Percentiles rank a stretch among this genome's conserved stretches.
These are phyloP conservation scores for Protaetia brevitarsis DNA, from an alignment of 1,140 invertebrate species.

Conservation along the genomic window DNA sequence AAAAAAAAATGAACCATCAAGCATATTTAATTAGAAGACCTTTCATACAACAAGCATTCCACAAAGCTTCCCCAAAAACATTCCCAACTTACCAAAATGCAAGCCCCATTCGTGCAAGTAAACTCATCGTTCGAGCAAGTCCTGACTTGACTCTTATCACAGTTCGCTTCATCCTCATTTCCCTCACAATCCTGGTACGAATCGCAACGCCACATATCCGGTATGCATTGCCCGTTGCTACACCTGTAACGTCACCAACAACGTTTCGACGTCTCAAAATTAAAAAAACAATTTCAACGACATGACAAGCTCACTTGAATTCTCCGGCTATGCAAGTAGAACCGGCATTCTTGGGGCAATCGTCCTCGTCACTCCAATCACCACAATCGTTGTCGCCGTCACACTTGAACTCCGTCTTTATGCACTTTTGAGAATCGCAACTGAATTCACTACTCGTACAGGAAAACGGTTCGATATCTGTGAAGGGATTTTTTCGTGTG, in stretches of 20 bases:
- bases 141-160: constrained; percentile 57
- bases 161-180: constrained; percentile 77
- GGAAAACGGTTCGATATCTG: constrained; percentile 53
- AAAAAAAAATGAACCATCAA: too few species aligned
- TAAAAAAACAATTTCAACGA: not conserved
- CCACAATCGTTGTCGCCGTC: constrained; percentile 89
- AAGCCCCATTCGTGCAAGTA: constrained; percentile 63
- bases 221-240: constrained; percentile 68
- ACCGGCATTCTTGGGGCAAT: constrained; percentile 58
- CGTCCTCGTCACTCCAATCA: constrained; percentile 78
- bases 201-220: constrained; percentile 77
- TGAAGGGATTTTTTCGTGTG: constrained; percentile 23
- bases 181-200: constrained; percentile 76
- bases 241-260: constrained; percentile 30
- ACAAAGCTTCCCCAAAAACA: too few species aligned
- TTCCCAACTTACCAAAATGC: constrained; percentile 66
- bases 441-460: constrained; percentile 71
- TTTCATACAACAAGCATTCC: too few species aligned
- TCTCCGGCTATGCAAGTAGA: constrained; percentile 57
- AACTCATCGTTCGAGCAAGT: constrained; percentile 68
- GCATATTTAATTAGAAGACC: too few species aligned
- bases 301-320: constrained; percentile 55
- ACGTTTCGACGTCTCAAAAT: not conserved
- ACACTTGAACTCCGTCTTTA: constrained; percentile 72
- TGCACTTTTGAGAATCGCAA: constrained; percentile 65